Base-by-base conservation (phyloP, 2,797 vertebrate species). In the Tangara arthus region DNA sequence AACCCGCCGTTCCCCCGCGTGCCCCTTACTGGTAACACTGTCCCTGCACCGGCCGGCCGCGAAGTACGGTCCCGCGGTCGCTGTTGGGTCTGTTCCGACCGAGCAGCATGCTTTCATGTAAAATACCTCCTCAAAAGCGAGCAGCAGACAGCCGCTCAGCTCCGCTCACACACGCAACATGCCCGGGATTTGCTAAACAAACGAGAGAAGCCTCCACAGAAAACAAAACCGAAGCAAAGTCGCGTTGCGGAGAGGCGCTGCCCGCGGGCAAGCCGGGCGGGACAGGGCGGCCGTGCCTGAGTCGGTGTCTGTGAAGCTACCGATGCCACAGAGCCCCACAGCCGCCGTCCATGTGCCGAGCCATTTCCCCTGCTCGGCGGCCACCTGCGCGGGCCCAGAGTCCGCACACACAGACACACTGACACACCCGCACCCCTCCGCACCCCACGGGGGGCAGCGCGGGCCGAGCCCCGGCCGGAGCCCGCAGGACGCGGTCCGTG, bases 61-160 rank as follows among this genome's bases (percentile, higher is more conserved):
- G 6, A 30, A 15, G 22, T 2, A 2, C 26, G 5, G 4, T 18
- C 41, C 41, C 32, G 34, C 35, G 20, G 55, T 8, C 22, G 21
- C 70, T 46, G 42, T 4, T 9, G 63, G 1, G 13, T 8, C 41
- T 19, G 53, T 8, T 32, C 56, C 15, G 11, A 1, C 24, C 1
- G 41, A 60, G 8, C 57, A 13, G 46, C 71, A 1, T 0, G 39
- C n/a, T 1, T 18, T 11, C 61, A 4, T 2, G 5, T 35, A 13
- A n/a, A 57, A 27, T 5, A 42, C 47, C 17, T 37, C 42, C 5
- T 3, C 69, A 22, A 34, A 55, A 42, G 52, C n/a, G 12, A 81
- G 4, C 30, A 7, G 52, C 35, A 12, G 19, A 4, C 20, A 34
- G 5, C 23, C 1, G 1, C 65, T 12, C 26, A 0, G 39, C 93